Evolutionary conservation across 1,140 invertebrate species (phyloP).

Genomic region (Atta texana): DNA sequence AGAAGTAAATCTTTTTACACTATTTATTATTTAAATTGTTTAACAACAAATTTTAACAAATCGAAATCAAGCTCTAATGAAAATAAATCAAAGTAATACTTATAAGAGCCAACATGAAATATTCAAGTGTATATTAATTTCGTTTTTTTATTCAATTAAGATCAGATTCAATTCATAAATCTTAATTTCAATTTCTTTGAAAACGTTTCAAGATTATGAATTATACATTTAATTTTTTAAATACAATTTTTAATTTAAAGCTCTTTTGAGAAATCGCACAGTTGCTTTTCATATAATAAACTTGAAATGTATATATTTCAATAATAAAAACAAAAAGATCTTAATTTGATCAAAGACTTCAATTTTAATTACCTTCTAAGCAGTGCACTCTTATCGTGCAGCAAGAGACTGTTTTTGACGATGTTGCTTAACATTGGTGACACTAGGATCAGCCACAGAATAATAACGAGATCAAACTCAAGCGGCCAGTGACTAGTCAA

Average conservation of each 20-base stretch:
- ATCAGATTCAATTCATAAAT: no score
- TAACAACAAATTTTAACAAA: neutral
- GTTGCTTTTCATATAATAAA: neutral
- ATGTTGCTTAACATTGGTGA: constrained; percentile 20
- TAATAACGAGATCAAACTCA: no score
- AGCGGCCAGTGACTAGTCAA: no score
- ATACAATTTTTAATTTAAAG: neutral
- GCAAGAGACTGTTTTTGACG: neutral
- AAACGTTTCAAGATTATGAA: neutral
- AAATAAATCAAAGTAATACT: no score
- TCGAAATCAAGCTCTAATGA: no score
- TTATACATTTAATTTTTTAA: neutral
- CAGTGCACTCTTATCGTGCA: neutral
- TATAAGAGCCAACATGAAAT: no score
- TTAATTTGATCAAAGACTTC: neutral
- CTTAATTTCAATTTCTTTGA: neutral
- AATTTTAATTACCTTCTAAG: constrained; percentile 29
- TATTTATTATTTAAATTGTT: no score
- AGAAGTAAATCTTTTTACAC: neutral
- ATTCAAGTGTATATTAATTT: no score
- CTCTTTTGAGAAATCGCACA: neutral
- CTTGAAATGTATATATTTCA: neutral
- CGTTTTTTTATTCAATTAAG: no score
- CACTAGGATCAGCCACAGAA: neutral
- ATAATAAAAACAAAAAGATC: no score